A percentile compares a stretch with the other conserved stretches of the same genome.
These are phyloP conservation scores for Boloria euphrosyne DNA, from an alignment of 2,888 invertebrate species.

Conservation along the genomic window DNA sequence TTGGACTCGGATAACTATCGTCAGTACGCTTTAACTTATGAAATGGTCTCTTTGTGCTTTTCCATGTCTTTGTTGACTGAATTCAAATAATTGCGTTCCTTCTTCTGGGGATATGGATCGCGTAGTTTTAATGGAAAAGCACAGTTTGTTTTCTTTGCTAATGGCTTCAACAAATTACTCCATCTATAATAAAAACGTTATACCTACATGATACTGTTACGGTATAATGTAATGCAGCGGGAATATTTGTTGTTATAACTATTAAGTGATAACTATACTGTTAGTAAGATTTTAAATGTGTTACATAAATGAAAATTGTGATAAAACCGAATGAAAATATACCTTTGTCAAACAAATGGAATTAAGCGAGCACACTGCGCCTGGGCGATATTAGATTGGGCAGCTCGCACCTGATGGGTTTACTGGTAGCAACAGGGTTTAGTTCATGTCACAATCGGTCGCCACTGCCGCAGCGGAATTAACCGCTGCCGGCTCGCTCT, in stretches of 20 bases:
- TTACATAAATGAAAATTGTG: neutral
- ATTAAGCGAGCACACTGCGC: slow-evolving; percentile 38
- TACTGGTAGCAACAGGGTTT: slow-evolving; percentile 75
- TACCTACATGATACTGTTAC: slow-evolving; percentile 36
- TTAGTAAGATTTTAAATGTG: too few species aligned
- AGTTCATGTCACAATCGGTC: slow-evolving; percentile 76
- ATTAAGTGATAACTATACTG: too few species aligned
- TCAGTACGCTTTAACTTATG: slow-evolving; percentile 71
- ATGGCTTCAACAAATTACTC: slow-evolving; percentile 59
- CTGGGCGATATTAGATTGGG: slow-evolving; percentile 61
- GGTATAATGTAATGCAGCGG: slow-evolving; percentile 13
- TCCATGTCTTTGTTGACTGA: slow-evolving; percentile 67
- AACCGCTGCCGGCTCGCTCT: slow-evolving; percentile 68
- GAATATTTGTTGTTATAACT: slow-evolving; percentile 3
- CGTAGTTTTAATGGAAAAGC: slow-evolving; percentile 67
- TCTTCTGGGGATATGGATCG: slow-evolving; percentile 64
- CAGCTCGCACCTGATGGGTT: slow-evolving; percentile 74
- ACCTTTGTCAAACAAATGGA: slow-evolving; percentile 42
- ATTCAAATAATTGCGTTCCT: slow-evolving; percentile 71
- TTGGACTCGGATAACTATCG: slow-evolving; percentile 72
- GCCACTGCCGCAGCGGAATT: slow-evolving; percentile 74
- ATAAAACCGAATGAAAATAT: slow-evolving; percentile 50
- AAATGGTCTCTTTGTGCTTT: slow-evolving; percentile 69
- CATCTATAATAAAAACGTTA: slow-evolving; percentile 57
- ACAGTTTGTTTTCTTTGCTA: slow-evolving; percentile 71